Evolutionary conservation across 2,797 vertebrate species (phyloP), one percentile per base, ranked within the genome.

Genomic region (Phataginus tetradactyla): DNA sequence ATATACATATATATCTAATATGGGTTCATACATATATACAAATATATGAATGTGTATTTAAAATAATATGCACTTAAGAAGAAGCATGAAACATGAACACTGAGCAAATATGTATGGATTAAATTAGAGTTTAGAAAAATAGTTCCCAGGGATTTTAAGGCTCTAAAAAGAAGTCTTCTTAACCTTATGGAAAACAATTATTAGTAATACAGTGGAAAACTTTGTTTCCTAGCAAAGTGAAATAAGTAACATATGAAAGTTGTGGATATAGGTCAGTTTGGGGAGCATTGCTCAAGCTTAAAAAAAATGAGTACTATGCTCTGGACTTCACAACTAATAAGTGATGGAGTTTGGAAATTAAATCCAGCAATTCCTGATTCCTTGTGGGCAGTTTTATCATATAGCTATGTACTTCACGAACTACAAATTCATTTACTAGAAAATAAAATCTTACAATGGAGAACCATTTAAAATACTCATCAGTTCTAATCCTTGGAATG

Each of bases 51-150:
- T 55, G 42, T 85, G 4, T 78, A 1, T 84, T 83, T 86, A 86
- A 59, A 81, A 77, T 45, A 92, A 84, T 63, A 94, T 63, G 66
- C 42, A 89, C 20, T 53, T 87, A 94, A 86, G 94, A 95, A 89
- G 53, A 69, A 74, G 39, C 3, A 63, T 53, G 53, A 86, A 92
- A 91, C 9, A 90, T 29, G 90, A 95, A 95, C 37, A 92, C 37
- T 61, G 39, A 92, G 5, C n/a, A 69, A 74, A 89, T 72, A 64
- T 13, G 51, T 27, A 77, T 21, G 13, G 32, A 94, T 90, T 91
- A 86, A 92, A 61, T 71, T 39, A 91, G 63, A 88, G 39, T 95
- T 96, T 71, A 63, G 57, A 71, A 94, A 95, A 93, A 94, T 32
- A 94, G 51, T 80, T 94, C 75, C 39, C 61, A 94, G 17, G 17